A percentile compares a stretch with the other conserved stretches of the same genome.
Evolutionary conservation across 2,888 invertebrate species (phyloP).

Genomic region (Muschampia plurimacula): DNA sequence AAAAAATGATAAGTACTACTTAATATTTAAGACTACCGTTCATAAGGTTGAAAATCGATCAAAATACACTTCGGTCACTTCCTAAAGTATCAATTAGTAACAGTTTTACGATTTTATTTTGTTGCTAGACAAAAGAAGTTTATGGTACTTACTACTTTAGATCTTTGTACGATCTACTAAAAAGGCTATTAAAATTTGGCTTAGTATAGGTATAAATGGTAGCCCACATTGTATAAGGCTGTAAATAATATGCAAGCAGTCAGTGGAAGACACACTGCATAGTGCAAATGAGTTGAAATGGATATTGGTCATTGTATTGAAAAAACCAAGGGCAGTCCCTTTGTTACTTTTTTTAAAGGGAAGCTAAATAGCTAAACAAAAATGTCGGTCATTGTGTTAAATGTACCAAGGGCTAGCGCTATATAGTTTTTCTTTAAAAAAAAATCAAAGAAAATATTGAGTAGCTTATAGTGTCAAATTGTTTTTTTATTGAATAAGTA

Average conservation of each 20-base stretch:
- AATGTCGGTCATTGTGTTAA: neutral
- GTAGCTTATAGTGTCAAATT: too few species aligned
- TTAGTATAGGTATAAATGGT: conserved; percentile 53
- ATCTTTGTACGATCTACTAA: conserved; percentile 53
- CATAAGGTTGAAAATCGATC: neutral
- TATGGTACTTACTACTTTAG: conserved; percentile 68
- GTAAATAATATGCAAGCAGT: conserved; percentile 59
- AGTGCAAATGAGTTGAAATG: conserved; percentile 66
- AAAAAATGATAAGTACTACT: too few species aligned
- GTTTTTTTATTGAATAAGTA: too few species aligned
- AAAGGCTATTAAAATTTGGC: conserved; percentile 48
- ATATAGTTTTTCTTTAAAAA: too few species aligned
- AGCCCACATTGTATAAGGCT: conserved; percentile 62
- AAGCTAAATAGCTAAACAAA: neutral
- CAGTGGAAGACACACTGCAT: conserved; percentile 61
- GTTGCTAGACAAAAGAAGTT: conserved; percentile 54
- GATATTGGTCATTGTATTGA: conserved; percentile 59
- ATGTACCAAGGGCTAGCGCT: too few species aligned
- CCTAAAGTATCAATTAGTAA: neutral
- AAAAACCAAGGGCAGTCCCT: conserved; percentile 46
- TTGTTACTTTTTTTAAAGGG: neutral
- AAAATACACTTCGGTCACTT: neutral
- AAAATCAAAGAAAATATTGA: too few species aligned
- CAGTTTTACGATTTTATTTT: conserved; percentile 40
- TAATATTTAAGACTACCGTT: neutral